Evolutionary conservation across 2,888 invertebrate genomes (phyloP), one percentile per base, ranked within the genome.

Genomic region (Dioctria rufipes): DNA sequence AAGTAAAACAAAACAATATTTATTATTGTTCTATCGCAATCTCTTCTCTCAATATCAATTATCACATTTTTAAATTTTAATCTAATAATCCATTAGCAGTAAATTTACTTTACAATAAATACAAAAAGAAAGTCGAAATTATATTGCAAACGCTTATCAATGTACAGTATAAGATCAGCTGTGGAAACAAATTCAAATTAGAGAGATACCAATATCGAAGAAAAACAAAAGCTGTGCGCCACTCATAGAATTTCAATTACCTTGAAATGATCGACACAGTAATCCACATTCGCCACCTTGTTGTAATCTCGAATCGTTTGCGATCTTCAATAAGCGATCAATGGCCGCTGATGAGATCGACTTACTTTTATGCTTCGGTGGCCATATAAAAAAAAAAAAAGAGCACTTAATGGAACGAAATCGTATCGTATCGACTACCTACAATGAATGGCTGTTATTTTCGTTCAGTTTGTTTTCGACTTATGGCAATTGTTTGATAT

Each of bases 181-280:
- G 25, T 25, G 25, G 25, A 25, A 25, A 69, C 25, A 69, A 49
- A 69, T 69, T 69, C 39, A 69, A 51, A 69, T 51, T 25, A 25
- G 25, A 25, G 25, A 25, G 25, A 9, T 9, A n/a, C 37, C 51
- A 69, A 9, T 51, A 25, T 49, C 25, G 37, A 69, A 69, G 69
- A 69, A 51, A 51, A 69, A 51, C 69, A 54, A 46, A 49, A 69
- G 46, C 69, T 13, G 43, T 9, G 25, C 37, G 40, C n/a, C 51
- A 39, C 65, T 40, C 13, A 54, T 69, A 46, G 69, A 69, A 69
- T 69, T 69, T 37, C 69, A 51, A 69, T 69, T 51, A 69, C 69
- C 69, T 69, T 69, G 69, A 69, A 69, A 51, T 69, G 39, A n/a
- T 67, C 49, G 69, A 51, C 69, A 69, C 43, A 69, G 69, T 69